A percentile compares a stretch with the other conserved stretches of the same genome.
phyloP scores from a whole-genome alignment of 2,888 invertebrate genomes.

The Cetonia aurata region DNA sequence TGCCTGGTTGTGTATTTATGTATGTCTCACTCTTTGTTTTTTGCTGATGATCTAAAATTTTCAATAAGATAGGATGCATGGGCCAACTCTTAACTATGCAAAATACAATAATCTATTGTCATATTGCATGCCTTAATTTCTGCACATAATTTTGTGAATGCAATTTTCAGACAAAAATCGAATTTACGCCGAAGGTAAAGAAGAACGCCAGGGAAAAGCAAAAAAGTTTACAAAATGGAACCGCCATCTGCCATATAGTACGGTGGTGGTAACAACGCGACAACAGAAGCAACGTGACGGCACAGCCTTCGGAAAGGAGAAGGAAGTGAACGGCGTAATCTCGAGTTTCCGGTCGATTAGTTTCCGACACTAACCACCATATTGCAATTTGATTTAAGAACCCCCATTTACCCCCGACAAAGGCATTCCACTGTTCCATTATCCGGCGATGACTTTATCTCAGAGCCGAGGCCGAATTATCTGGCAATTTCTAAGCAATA shows the following conservation, averaged over 20 bases:
- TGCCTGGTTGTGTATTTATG: too few species aligned
- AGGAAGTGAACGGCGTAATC: slow-evolving; percentile 61
- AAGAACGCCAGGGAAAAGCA: background rate
- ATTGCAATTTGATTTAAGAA: slow-evolving; percentile 69
- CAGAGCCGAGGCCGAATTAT: slow-evolving; percentile 50
- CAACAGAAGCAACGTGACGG: background rate
- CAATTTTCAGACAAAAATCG: slow-evolving; percentile 10
- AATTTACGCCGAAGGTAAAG: background rate
- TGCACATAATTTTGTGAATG: too few species aligned
- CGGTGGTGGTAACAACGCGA: too few species aligned
- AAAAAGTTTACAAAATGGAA: background rate
- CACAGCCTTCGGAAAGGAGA: slow-evolving; percentile 41
- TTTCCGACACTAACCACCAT: slow-evolving; percentile 66
- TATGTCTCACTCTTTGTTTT: too few species aligned
- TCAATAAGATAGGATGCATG: too few species aligned
- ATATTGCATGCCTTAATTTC: too few species aligned
- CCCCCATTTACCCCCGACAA: slow-evolving; percentile 66
- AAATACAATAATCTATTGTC: too few species aligned
- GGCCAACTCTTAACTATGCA: too few species aligned
- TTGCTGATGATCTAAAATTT: too few species aligned
- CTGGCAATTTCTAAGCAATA: slow-evolving; percentile 60
- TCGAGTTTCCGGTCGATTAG: slow-evolving; percentile 68
- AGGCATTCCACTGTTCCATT: slow-evolving; percentile 66
- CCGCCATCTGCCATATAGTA: background rate
- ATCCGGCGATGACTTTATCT: slow-evolving; percentile 65